Percentiles rank a stretch among this genome's conserved stretches.
These are phyloP conservation scores for Schlechtendalia chinensis DNA, from an alignment of 1,140 invertebrate genomes.

Conservation along the genomic window DNA sequence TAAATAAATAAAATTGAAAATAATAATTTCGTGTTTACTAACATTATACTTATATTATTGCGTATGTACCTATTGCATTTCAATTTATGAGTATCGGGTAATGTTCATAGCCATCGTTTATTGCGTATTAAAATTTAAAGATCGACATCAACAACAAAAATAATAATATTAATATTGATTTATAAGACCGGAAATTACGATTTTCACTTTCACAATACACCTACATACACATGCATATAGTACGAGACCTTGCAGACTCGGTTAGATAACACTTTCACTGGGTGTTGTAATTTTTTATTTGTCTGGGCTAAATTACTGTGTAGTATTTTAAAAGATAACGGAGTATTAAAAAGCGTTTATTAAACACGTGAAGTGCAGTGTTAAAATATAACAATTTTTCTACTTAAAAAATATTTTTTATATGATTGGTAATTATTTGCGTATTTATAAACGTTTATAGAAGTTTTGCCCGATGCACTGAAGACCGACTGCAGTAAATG, in stretches of 20 bases:
- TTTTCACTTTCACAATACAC: constrained; percentile 21
- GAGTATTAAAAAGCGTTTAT: not conserved
- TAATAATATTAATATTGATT: not conserved
- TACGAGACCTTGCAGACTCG: constrained; percentile 15
- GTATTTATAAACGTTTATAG: constrained; percentile 54
- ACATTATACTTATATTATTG: no score
- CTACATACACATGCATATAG: not conserved
- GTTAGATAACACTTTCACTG: constrained; percentile 17
- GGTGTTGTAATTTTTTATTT: constrained; percentile 16
- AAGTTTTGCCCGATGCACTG: constrained; percentile 63
- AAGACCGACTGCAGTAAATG: constrained; percentile 66
- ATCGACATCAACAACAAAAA: not conserved
- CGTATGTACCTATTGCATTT: no score
- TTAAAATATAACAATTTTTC: not conserved
- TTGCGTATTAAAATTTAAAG: not conserved
- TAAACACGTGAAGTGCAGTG: no score
- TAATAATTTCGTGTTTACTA: no score
- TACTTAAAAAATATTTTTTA: no score
- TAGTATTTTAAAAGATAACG: not conserved
- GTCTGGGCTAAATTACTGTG: not conserved
- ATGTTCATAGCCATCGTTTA: no score
- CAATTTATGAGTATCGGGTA: no score
- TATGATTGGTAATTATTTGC: no score
- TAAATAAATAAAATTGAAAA: no score
- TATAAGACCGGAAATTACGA: not conserved